Evolutionary conservation across 2,797 vertebrate species (phyloP).

Genomic region (Sphaeramia orbicularis): DNA sequence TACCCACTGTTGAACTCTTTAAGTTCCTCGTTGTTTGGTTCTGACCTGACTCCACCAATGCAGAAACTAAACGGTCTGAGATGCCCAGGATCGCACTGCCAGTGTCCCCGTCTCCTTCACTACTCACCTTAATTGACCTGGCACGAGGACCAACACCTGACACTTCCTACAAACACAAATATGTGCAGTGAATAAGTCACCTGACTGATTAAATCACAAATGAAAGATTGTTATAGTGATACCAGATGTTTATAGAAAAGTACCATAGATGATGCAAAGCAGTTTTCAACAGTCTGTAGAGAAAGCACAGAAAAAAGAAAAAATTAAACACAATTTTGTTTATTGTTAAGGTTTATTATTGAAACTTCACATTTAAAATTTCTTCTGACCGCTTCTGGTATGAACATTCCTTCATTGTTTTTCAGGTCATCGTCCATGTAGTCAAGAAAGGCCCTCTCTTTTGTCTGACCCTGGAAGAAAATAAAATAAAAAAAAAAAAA

Average conservation of each 20-base stretch:
- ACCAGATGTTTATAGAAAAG: not conserved
- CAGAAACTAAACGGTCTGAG: slow-evolving; percentile 55
- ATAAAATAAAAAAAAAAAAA: no score
- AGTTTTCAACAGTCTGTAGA: slow-evolving; percentile 48
- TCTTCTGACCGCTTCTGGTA: slow-evolving; percentile 43
- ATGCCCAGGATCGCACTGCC: slow-evolving; percentile 65
- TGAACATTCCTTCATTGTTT: slow-evolving; percentile 8
- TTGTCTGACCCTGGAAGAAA: no score
- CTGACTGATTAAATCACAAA: no score
- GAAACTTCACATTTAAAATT: not conserved
- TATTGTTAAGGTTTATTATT: no score
- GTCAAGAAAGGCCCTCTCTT: slow-evolving; percentile 41
- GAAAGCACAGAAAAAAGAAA: slow-evolving; percentile 9
- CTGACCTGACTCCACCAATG: slow-evolving; percentile 21
- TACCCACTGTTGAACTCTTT: slow-evolving; percentile 53
- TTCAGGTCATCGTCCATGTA: slow-evolving; percentile 37
- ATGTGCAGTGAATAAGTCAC: no score
- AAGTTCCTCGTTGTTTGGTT: slow-evolving; percentile 41
- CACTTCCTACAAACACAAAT: slow-evolving; percentile 50
- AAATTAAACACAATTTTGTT: no score
- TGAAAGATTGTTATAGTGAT: not conserved
- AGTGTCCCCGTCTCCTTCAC: slow-evolving; percentile 36
- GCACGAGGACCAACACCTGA: slow-evolving; percentile 43
- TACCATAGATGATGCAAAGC: slow-evolving; percentile 42
- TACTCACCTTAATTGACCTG: slow-evolving; percentile 16